Evolutionary conservation across 2,797 vertebrate species (phyloP).

Genomic region (Sphenodon punctatus): DNA sequence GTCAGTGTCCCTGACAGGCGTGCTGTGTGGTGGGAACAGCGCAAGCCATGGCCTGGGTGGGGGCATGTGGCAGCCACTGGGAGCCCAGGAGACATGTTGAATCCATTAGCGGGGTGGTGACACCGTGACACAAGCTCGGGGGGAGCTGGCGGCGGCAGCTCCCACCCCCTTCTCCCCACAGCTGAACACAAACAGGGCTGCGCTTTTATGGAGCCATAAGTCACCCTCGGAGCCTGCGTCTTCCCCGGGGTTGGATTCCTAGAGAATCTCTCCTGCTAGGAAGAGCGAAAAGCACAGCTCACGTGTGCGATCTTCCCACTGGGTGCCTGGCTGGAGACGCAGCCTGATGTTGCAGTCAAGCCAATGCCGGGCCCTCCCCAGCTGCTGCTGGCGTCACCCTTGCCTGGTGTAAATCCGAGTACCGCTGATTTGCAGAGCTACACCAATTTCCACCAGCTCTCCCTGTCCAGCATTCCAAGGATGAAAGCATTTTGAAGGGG

Average conservation of each 20-base stretch:
- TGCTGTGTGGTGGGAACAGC: too few species aligned
- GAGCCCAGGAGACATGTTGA: slow-evolving; percentile 76
- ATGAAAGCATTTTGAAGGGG: too few species aligned
- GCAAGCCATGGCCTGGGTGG: neutral
- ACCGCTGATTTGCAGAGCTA: neutral
- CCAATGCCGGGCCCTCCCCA: neutral
- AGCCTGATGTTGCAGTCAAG: too few species aligned
- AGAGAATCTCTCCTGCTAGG: neutral
- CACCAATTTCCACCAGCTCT: neutral
- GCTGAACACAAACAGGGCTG: neutral
- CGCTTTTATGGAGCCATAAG: slow-evolving; percentile 19
- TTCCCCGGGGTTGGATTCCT: slow-evolving; percentile 34
- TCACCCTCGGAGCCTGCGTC: slow-evolving; percentile 47
- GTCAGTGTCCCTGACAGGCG: too few species aligned
- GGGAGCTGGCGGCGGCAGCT: slow-evolving; percentile 78
- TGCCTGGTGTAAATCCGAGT: neutral
- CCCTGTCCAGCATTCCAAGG: slow-evolving; percentile 45
- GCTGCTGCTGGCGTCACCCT: neutral
- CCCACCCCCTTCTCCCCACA: neutral
- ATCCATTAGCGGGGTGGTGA: slow-evolving; percentile 79
- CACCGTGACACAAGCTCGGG: slow-evolving; percentile 70
- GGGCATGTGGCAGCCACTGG: slow-evolving; percentile 67
- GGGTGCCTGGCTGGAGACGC: neutral
- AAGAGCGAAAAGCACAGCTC: too few species aligned
- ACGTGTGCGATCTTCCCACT: too few species aligned